Evolutionary conservation across 2,888 invertebrate genomes (phyloP), one percentile per base, ranked within the genome.

Genomic region (Timandra comae): DNA sequence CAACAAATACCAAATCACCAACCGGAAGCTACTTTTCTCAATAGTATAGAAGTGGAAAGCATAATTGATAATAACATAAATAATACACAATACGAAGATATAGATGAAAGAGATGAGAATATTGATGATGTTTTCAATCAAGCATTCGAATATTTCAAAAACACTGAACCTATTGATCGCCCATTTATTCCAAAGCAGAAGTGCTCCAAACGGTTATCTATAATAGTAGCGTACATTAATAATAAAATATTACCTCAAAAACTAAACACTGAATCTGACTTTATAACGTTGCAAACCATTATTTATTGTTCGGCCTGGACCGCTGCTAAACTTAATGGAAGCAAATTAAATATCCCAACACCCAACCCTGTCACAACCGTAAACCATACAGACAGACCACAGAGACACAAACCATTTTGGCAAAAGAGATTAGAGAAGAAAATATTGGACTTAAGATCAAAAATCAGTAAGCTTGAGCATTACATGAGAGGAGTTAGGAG

Each of bases 111-210:
- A n/a, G n/a, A n/a, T n/a, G n/a, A n/a, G n/a, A n/a, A n/a, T n/a
- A n/a, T n/a, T n/a, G n/a, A n/a, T n/a, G n/a, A n/a, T n/a, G n/a
- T n/a, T n/a, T n/a, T n/a, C n/a, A n/a, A n/a, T n/a, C n/a, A n/a
- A n/a, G n/a, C n/a, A n/a, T n/a, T n/a, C n/a, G n/a, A n/a, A n/a
- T n/a, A n/a, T n/a, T n/a, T n/a, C n/a, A n/a, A n/a, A n/a, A 23
- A 23, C 8, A 23, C 4, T n/a, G 4, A 23, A 2, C 7, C n/a
- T 2, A n/a, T 9, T 8, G 23, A 23, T 23, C 5, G n/a, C 7
- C 16, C 24, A 8, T 40, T 22, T 13, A 38, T 43, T 8, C 42
- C 42, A 2, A 41, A 38, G 20, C 41, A 40, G 23, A 42, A 39
- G 31, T 9, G 33, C 9, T 41, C 39, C 1, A 36, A 29, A 33